These are phyloP conservation scores for Megaceryle torquata DNA, from an alignment of 2,113 vertebrate genomes.

Conservation along the genomic window DNA sequence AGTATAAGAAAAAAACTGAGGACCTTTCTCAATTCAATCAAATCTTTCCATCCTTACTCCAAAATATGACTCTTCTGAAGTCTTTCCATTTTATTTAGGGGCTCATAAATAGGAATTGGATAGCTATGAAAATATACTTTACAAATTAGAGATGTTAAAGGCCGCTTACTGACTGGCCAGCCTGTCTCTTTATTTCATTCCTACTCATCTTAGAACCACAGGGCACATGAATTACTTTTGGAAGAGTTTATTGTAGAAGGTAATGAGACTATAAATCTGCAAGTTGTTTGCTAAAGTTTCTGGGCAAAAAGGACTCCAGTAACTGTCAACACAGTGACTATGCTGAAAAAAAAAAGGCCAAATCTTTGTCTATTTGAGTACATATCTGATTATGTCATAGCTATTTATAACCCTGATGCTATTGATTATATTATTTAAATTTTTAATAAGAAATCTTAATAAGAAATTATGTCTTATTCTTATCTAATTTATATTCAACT, in stretches of 20 bases:
- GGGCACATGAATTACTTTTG: conserved; percentile 45
- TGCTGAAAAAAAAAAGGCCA: conserved; percentile 18
- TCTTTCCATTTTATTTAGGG: background rate
- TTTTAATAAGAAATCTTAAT: background rate
- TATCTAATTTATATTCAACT: background rate
- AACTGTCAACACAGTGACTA: background rate
- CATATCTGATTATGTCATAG: conserved; percentile 9
- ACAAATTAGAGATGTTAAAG: background rate
- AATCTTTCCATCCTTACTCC: background rate
- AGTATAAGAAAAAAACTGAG: background rate
- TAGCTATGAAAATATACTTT: background rate
- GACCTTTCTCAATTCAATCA: background rate
- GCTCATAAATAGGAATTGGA: background rate
- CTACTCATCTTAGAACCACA: conserved; percentile 24
- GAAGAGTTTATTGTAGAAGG: conserved; percentile 57
- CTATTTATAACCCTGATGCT: background rate
- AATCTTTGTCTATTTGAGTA: conserved; percentile 38
- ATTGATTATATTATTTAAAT: background rate
- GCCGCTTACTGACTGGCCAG: background rate
- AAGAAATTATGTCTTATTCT: conserved; percentile 25
- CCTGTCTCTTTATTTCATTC: conserved; percentile 38
- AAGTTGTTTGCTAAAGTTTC: conserved; percentile 37
- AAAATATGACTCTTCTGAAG: background rate
- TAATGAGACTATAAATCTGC: conserved; percentile 65
- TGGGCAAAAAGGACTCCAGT: background rate